Conservation (phyloP, 92 coral and sea anemone genomes). For the Epizoanthus stellaris region DNA sequence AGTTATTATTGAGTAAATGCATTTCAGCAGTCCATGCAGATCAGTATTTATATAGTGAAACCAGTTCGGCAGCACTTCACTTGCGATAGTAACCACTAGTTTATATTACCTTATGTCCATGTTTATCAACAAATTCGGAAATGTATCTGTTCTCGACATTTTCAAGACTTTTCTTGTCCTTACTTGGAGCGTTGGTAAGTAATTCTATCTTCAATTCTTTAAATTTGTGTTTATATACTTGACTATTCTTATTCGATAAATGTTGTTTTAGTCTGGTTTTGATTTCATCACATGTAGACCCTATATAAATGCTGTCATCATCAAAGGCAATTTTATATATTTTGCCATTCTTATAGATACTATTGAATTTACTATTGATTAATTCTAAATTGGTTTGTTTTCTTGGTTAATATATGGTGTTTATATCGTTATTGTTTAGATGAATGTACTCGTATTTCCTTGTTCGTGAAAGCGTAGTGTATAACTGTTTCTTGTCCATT, state of each 20-base stretch:
- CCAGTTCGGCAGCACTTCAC: too few species aligned
- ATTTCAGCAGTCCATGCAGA: too few species aligned
- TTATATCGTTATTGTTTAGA: constrained; percentile 14
- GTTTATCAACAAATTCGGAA: not conserved
- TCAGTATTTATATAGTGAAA: too few species aligned
- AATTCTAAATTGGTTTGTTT: constrained; percentile 18
- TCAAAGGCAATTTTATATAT: constrained; percentile 42
- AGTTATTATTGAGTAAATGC: too few species aligned
- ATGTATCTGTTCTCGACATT: not conserved
- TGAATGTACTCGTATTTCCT: constrained; percentile 42
- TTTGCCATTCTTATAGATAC: constrained; percentile 47
- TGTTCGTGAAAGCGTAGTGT: constrained; percentile 42
- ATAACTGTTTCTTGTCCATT: constrained; percentile 59
- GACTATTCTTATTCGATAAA: constrained; percentile 5
- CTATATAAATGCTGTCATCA: too few species aligned
- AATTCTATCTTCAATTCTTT: constrained; percentile 37
- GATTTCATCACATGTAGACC: too few species aligned
- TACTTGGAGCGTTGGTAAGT: constrained; percentile 42
- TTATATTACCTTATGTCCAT: not conserved
- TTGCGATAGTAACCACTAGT: too few species aligned
- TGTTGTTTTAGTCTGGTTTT: too few species aligned
- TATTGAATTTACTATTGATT: constrained; percentile 32
- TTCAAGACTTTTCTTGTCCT: constrained; percentile 46
- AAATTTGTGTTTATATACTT: constrained; percentile 37
- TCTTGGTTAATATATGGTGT: constrained; percentile 21